These are phyloP conservation scores for Meta bourneti DNA, from an alignment of 2,888 invertebrate species.

Conservation along the genomic window DNA sequence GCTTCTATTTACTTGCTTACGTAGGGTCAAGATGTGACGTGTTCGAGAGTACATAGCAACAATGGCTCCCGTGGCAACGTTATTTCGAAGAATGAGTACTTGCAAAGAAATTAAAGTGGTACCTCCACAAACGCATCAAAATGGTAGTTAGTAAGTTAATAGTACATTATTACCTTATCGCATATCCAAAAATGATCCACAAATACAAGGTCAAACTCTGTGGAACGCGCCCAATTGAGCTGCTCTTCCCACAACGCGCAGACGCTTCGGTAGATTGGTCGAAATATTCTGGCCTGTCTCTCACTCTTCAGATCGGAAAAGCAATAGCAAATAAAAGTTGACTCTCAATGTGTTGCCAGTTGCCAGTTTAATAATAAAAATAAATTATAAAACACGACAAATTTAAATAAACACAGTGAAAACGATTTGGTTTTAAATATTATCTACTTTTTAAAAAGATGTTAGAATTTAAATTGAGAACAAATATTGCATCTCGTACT, in stretches of 20 bases:
- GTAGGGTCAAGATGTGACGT: conserved; percentile 1
- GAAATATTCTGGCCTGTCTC: not conserved
- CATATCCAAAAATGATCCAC: not conserved
- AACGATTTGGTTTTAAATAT: too few species aligned
- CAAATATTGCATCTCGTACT: too few species aligned
- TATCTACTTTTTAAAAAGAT: too few species aligned
- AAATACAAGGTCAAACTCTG: not conserved
- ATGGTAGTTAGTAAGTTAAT: not conserved
- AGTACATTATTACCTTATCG: not conserved
- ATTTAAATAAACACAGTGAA: too few species aligned
- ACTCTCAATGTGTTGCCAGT: not conserved
- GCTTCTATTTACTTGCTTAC: conserved; percentile 72
- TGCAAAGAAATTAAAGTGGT: not conserved
- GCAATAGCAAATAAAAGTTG: not conserved
- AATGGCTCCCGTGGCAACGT: conserved; percentile 64
- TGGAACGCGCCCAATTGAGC: not conserved
- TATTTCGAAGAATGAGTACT: not conserved
- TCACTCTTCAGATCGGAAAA: not conserved
- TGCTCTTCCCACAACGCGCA: not conserved
- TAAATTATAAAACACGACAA: too few species aligned
- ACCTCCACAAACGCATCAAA: not conserved
- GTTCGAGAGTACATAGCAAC: conserved; percentile 61
- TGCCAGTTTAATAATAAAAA: too few species aligned
- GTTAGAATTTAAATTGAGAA: too few species aligned
- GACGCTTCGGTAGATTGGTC: not conserved